Conservation (phyloP, 1,140 invertebrate species). For the Zaprionus ornatus region DNA sequence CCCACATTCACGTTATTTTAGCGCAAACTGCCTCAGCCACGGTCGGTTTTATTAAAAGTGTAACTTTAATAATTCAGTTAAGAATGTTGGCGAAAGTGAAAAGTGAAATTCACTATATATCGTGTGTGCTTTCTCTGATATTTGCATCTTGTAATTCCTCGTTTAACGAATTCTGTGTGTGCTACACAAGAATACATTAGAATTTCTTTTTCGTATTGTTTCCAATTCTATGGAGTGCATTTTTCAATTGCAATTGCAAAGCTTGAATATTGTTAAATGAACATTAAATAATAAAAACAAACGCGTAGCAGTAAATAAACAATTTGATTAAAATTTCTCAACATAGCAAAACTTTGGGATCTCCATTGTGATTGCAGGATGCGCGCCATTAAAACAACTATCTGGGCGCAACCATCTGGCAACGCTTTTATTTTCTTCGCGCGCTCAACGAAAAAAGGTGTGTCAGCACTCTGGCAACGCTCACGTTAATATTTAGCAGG, state of each 20-base stretch:
- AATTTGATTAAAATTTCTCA: background rate
- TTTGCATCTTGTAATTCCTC: constrained; percentile 47
- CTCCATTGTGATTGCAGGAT: background rate
- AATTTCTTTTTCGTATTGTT: constrained; percentile 20
- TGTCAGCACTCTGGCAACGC: too few relatives aligned
- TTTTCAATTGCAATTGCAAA: constrained; percentile 35
- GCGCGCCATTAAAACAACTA: too few relatives aligned
- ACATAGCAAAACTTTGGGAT: constrained; percentile 7
- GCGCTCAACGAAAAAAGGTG: too few relatives aligned
- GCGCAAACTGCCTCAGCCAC: background rate
- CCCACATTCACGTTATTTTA: constrained; percentile 5
- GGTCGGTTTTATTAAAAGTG: constrained; percentile 23
- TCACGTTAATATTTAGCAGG: too few relatives aligned
- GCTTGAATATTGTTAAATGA: constrained; percentile 41
- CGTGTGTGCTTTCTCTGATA: constrained; percentile 30
- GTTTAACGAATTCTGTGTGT: constrained; percentile 43
- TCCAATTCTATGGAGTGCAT: constrained; percentile 32
- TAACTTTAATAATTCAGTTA: constrained; percentile 41
- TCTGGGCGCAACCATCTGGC: too few relatives aligned
- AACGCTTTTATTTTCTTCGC: too few relatives aligned
- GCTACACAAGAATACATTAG: constrained; percentile 8
- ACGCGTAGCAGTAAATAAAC: background rate
- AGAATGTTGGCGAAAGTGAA: constrained; percentile 3
- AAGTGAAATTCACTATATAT: constrained; percentile 8
- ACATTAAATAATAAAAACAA: constrained; percentile 18